Evolutionary conservation across 2,888 invertebrate genomes (phyloP).

Genomic region (Aromia moschata): DNA sequence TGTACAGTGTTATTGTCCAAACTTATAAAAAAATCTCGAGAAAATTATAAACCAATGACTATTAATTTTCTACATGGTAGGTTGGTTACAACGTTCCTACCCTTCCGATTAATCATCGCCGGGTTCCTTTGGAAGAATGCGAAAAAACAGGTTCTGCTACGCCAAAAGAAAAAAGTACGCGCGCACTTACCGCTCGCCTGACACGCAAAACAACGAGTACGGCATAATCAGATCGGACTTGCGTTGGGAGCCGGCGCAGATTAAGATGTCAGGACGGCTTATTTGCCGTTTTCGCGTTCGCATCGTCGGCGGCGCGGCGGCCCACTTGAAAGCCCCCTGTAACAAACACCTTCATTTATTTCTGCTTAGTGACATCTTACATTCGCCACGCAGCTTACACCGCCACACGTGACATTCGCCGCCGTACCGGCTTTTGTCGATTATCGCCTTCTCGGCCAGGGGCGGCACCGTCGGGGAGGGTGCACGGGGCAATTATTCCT

Average conservation of each 20-base stretch:
- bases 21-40: no score
- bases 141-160: slow-evolving; percentile 9
- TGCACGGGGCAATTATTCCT: slow-evolving; percentile 29
- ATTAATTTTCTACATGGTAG: no score
- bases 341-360: slow-evolving; percentile 63
- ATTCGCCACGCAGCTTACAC: slow-evolving; percentile 63
- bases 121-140: not conserved
- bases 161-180: slow-evolving; percentile 7
- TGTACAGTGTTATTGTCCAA: no score
- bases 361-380: slow-evolving; percentile 62
- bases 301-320: slow-evolving; percentile 33
- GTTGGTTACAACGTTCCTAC: not conserved
- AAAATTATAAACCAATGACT: no score
- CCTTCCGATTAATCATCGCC: not conserved
- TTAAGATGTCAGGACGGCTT: slow-evolving; percentile 52
- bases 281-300: slow-evolving; percentile 40
- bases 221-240: slow-evolving; percentile 41
- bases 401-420: slow-evolving; percentile 56
- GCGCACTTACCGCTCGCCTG: slow-evolving; percentile 15
- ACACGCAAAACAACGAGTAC: slow-evolving; percentile 39
- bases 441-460: slow-evolving; percentile 51
- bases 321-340: slow-evolving; percentile 42
- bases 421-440: slow-evolving; percentile 56
- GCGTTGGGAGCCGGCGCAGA: slow-evolving; percentile 38
- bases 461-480: slow-evolving; percentile 30